Conservation (phyloP, 2,113 vertebrate species). For the Craseonycteris thonglongyai region DNA sequence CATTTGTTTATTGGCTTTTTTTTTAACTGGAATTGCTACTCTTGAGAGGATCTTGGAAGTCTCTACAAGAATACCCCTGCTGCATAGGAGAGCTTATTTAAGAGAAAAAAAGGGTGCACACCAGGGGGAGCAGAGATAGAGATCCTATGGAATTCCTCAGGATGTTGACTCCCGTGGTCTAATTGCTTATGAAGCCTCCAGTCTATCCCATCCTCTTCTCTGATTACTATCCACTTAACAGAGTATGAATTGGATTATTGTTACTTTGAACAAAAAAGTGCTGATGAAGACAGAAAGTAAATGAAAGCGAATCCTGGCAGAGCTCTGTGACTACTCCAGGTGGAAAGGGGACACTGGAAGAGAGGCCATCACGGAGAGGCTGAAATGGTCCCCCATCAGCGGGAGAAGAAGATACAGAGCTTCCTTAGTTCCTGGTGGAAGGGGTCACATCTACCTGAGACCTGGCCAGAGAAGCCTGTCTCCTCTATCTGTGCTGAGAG, state of each 20-base stretch:
- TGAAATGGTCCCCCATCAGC: not conserved
- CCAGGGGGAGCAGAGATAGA: not conserved
- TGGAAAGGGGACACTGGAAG: no score
- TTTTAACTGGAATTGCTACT: not conserved
- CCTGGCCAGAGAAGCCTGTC: not conserved
- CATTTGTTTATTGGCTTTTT: not conserved
- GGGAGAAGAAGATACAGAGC: not conserved
- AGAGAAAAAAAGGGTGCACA: not conserved
- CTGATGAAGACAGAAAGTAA: not conserved
- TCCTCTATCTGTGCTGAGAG: not conserved
- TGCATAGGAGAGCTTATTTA: not conserved
- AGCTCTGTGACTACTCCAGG: not conserved
- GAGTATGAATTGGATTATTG: not conserved
- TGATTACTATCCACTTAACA: not conserved
- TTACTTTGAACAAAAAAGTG: not conserved
- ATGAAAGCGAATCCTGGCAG: not conserved
- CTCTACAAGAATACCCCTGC: not conserved
- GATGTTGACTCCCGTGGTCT: not conserved
- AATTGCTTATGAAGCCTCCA: not conserved
- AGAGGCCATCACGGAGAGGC: not conserved
- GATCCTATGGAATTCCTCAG: not conserved
- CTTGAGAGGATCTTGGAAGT: not conserved
- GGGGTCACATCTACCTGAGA: not conserved
- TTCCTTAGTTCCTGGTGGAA: not conserved
- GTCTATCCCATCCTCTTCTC: not conserved